Percentiles rank a stretch among this genome's conserved stretches.
Conservation (phyloP, 2,113 vertebrate genomes). For the Cariama cristata region DNA sequence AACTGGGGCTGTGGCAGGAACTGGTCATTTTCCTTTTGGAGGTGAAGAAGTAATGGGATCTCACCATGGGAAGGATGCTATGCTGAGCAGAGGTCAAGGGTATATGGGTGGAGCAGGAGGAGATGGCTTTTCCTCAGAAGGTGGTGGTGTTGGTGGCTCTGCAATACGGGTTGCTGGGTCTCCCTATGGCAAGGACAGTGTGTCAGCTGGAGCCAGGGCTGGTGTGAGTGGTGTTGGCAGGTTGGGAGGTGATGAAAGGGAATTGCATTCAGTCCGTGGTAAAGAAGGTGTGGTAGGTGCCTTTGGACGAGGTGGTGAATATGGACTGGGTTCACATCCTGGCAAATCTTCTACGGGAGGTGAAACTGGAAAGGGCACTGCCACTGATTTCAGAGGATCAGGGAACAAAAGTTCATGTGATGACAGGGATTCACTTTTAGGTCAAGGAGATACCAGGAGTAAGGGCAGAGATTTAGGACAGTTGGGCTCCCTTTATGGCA, state of each 20-base stretch:
- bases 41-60: background rate
- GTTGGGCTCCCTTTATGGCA: background rate
- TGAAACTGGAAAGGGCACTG: background rate
- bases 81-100: background rate
- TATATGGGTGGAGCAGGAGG: background rate
- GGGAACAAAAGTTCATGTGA: background rate
- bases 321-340: background rate
- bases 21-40: background rate
- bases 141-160: background rate
- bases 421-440: background rate
- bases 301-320: background rate
- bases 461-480: background rate
- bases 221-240: background rate
- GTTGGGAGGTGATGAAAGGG: background rate
- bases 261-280: background rate
- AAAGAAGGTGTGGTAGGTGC: background rate
- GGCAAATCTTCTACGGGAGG: background rate
- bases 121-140: background rate
- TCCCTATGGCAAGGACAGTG: background rate
- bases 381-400: background rate
- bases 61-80: fast-evolving
- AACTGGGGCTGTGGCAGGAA: background rate
- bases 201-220: background rate
- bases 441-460: background rate
- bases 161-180: background rate